Percentiles rank a stretch among this genome's conserved stretches.
Conservation (phyloP, 2,113 vertebrate genomes). For the Corydoras sp. region DNA sequence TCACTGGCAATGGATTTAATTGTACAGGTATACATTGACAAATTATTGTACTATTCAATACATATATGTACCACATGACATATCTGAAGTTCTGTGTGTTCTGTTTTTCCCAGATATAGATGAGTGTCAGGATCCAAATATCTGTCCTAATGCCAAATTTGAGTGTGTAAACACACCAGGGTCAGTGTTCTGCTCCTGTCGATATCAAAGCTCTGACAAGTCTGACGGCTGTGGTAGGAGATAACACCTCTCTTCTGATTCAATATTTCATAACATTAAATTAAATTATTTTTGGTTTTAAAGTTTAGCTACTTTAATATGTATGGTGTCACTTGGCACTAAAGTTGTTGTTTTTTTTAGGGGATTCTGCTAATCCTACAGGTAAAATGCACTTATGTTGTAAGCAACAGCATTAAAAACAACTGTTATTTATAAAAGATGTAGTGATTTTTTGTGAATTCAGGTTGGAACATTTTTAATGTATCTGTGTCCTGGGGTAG, state of each 20-base stretch:
- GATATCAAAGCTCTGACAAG: slow-evolving; percentile 53
- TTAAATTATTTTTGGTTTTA: too few species aligned
- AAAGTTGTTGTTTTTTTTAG: slow-evolving; percentile 47
- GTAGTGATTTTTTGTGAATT: slow-evolving; percentile 21
- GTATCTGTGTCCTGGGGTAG: slow-evolving; percentile 63
- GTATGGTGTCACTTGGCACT: too few species aligned
- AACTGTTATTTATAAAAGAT: background rate
- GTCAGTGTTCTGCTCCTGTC: slow-evolving; percentile 63
- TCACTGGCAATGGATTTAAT: slow-evolving; percentile 60
- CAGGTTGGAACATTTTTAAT: slow-evolving; percentile 71
- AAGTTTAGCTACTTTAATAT: too few species aligned
- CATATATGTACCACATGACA: too few species aligned
- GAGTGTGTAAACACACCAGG: slow-evolving; percentile 68
- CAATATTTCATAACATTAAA: too few species aligned
- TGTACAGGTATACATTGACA: slow-evolving; percentile 64
- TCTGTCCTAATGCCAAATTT: slow-evolving; percentile 71
- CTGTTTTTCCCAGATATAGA: slow-evolving; percentile 57
- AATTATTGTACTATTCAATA: background rate
- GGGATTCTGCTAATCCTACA: slow-evolving; percentile 70
- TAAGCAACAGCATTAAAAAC: background rate
- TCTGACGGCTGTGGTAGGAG: slow-evolving; percentile 61
- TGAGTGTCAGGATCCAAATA: slow-evolving; percentile 60
- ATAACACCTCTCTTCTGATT: too few species aligned
- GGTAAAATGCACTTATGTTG: slow-evolving; percentile 51
- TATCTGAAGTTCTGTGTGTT: too few species aligned